Conservation (phyloP, 2,113 vertebrate genomes). For the Pelobates fuscus region DNA sequence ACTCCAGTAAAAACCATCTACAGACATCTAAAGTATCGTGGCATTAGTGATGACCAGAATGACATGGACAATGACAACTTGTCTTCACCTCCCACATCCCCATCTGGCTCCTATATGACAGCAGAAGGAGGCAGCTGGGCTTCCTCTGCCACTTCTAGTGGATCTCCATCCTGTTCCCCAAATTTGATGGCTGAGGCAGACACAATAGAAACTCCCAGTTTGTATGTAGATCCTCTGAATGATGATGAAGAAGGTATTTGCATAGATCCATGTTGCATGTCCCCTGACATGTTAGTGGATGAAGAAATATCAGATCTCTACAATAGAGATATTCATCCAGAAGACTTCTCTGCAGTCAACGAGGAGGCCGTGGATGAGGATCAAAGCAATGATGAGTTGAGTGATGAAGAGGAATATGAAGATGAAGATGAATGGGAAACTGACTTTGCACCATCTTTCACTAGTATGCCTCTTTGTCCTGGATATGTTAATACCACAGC, state of each 20-base stretch:
- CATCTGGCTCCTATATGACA: slow-evolving; percentile 91
- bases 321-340: neutral
- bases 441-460: neutral
- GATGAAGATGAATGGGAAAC: slow-evolving; percentile 48
- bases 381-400: slow-evolving; percentile 1
- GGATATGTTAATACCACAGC: neutral
- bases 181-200: slow-evolving; percentile 77
- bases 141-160: slow-evolving; percentile 81
- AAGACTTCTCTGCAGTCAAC: neutral
- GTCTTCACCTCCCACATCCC: slow-evolving; percentile 85
- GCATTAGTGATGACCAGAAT: slow-evolving; percentile 69
- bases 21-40: slow-evolving; percentile 66
- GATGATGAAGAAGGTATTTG: slow-evolving; percentile 70
- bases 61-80: slow-evolving; percentile 65
- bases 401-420: slow-evolving; percentile 36
- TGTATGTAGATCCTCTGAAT: slow-evolving; percentile 69
- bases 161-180: slow-evolving; percentile 81
- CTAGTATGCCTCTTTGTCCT: neutral
- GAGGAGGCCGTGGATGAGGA: slow-evolving; percentile 48
- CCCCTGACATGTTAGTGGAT: slow-evolving; percentile 24
- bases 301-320: slow-evolving; percentile 42
- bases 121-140: slow-evolving; percentile 92
- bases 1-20: slow-evolving; percentile 79
- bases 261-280: slow-evolving; percentile 59
- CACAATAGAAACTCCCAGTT: slow-evolving; percentile 66